Evolutionary conservation across 2,888 invertebrate genomes (phyloP), one percentile per base, ranked within the genome.

Genomic region (Microctonus hyperodae): DNA sequence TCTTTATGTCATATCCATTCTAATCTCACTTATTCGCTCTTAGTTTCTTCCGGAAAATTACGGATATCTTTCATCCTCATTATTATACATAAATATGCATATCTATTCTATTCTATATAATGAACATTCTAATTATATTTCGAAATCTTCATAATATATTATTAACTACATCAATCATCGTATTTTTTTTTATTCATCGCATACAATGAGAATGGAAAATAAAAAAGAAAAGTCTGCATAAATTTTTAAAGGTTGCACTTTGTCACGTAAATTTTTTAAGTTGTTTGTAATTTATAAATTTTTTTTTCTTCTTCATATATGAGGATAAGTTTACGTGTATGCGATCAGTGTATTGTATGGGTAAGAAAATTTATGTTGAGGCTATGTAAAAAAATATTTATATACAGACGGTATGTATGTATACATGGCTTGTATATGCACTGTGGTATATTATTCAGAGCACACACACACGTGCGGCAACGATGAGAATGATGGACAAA

Each of bases 381-480:
- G n/a, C n/a, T n/a, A 28, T 3, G 50, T 16, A n/a, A 2, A n/a
- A 4, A 22, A 16, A 16, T 16, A 16, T 50, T 50, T 20, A 50
- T 5, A 9, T 16, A 37, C 13, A 53, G n/a, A 16, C 31, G 31
- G 31, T 28, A 7, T 28, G 13, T 25, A 55, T 28, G 55, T 16
- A 7, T 55, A 44, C n/a, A n/a, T n/a, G n/a, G n/a, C n/a, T n/a
- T n/a, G 62, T 13, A 22, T 44, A 6, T 44, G 16, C 44, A n/a
- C n/a, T n/a, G n/a, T n/a, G n/a, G n/a, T 50, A 35, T 40, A 66
- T 63, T 67, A 67, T 67, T 67, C 67, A 67, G 67, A 33, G 51
- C 67, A 67, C 53, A 37, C 61, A 35, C 35, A 44, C 55, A 28
- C 7, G 25, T 9, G 5, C 51, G 23, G 7, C 44, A 20, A 44